Percentiles rank a stretch among this genome's conserved stretches.
These are phyloP conservation scores for Pluvianellus socialis DNA, from an alignment of 2,113 vertebrate genomes.

Conservation along the genomic window DNA sequence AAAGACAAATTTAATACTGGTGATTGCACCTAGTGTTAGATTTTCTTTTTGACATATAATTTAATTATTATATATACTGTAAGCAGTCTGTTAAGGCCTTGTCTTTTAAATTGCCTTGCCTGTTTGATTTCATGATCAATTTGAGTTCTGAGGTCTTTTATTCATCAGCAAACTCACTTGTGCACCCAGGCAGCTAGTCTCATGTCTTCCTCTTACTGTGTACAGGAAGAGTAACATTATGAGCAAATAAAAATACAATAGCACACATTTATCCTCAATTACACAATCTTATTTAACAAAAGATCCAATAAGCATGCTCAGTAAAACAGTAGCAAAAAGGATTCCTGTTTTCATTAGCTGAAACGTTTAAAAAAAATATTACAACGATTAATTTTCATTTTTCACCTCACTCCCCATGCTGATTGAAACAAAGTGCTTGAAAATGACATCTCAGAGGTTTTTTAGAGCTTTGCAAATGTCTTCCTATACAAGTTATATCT, in stretches of 20 bases:
- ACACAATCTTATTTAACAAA: background rate
- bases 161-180: background rate
- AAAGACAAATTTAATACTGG: background rate
- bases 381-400: background rate
- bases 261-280: background rate
- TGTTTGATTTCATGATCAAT: background rate
- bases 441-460: background rate
- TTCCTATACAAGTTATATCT: background rate
- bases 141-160: background rate
- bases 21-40: background rate
- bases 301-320: background rate
- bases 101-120: background rate
- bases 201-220: background rate
- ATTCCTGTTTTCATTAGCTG: background rate
- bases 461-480: background rate
- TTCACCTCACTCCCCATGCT: background rate
- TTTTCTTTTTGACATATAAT: background rate
- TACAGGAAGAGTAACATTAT: background rate
- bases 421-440: background rate
- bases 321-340: background rate
- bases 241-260: background rate
- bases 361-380: background rate
- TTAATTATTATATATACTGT: background rate
- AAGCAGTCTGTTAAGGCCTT: background rate
- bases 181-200: background rate